These are phyloP conservation scores for Hyperopisus bebe DNA, from an alignment of 2,113 vertebrate species.

Conservation along the genomic window DNA sequence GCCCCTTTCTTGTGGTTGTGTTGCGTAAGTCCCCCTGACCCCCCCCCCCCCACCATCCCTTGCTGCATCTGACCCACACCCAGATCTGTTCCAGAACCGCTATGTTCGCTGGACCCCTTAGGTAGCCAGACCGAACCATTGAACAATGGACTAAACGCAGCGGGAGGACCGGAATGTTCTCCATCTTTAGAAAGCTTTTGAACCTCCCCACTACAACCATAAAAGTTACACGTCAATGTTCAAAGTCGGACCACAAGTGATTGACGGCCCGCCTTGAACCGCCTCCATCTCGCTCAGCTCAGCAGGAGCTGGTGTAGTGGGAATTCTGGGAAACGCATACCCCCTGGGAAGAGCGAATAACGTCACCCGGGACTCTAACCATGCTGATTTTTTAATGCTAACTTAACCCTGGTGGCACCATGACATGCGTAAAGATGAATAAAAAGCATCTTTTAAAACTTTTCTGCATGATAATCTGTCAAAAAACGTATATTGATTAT, in stretches of 20 bases:
- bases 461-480: not conserved
- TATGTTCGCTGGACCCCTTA: not conserved
- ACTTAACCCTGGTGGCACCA: not conserved
- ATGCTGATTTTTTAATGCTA: not conserved
- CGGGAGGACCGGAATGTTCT: not conserved
- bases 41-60: not conserved
- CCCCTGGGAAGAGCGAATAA: not conserved
- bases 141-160: not conserved
- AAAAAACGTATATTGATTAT: not conserved
- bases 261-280: not conserved
- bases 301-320: not conserved
- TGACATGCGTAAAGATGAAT: not conserved
- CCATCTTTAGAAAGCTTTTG: not conserved
- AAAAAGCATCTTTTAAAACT: not conserved
- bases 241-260: not conserved
- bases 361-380: not conserved
- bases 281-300: not conserved
- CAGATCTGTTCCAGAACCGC: not conserved
- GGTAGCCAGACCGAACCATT: too few species aligned
- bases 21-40: not conserved
- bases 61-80: not conserved
- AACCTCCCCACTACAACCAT: not conserved
- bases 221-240: not conserved
- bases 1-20: conserved; percentile 7
- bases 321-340: not conserved